These are phyloP conservation scores for Cacatua alba DNA, from an alignment of 2,113 vertebrate species.

Conservation along the genomic window DNA sequence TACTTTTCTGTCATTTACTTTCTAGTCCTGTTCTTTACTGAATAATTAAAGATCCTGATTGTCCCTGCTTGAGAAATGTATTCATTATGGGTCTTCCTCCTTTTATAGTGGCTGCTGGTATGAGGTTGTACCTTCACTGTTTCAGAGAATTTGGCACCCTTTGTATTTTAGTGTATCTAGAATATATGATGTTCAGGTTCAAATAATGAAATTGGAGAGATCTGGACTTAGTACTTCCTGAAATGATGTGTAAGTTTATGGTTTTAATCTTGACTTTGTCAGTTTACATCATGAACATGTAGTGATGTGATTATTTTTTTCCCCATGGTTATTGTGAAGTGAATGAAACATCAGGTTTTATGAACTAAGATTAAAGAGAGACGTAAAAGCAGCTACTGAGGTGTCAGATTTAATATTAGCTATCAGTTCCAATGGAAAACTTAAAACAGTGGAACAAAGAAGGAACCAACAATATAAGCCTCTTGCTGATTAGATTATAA, in stretches of 20 bases:
- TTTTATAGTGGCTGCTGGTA: not conserved
- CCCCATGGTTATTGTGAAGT: not conserved
- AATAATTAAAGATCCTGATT: not conserved
- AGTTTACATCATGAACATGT: not conserved
- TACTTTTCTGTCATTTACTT: not conserved
- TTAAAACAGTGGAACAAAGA: not conserved
- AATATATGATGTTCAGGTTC: not conserved
- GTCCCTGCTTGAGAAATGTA: not conserved
- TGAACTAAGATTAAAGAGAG: not conserved
- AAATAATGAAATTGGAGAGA: not conserved
- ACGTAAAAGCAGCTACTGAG: not conserved
- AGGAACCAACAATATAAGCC: not conserved
- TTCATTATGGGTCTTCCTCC: not conserved
- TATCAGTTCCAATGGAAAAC: not conserved
- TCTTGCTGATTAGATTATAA: not conserved
- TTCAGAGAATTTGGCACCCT: not conserved
- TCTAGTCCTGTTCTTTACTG: not conserved
- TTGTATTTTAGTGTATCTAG: not conserved
- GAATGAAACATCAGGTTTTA: not conserved
- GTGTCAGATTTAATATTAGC: not conserved
- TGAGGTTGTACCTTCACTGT: not conserved
- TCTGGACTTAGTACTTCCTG: not conserved
- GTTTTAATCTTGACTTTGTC: not conserved
- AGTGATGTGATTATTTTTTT: not conserved
- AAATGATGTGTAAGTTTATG: not conserved